A percentile compares a stretch with the other conserved stretches of the same genome.
Evolutionary conservation across 2,888 invertebrate species (phyloP).

Genomic region (Drosophila rellima): DNA sequence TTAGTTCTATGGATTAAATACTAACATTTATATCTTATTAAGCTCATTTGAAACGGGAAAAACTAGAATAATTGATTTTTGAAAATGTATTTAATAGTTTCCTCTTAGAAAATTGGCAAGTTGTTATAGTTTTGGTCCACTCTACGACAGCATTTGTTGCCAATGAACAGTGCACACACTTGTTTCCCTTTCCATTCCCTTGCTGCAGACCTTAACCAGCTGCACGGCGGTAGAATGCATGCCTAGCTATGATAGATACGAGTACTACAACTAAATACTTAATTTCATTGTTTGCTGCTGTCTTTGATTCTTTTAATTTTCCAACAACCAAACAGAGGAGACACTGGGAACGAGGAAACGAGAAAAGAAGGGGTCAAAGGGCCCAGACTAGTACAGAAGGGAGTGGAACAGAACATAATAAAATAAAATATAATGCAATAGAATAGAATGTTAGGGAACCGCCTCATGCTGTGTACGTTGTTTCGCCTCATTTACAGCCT

Average conservation of each 20-base stretch:
- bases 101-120: neutral
- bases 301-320: conserved; percentile 81
- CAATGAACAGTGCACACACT: conserved; percentile 35
- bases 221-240: conserved; percentile 60
- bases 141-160: conserved; percentile 40
- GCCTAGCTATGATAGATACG: conserved; percentile 64
- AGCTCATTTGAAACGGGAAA: too few species aligned
- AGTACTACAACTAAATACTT: conserved; percentile 79
- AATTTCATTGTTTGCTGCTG: conserved; percentile 74
- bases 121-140: conserved; percentile 34
- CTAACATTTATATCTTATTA: too few species aligned
- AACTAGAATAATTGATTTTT: too few species aligned
- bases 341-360: neutral
- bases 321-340: conserved; percentile 51
- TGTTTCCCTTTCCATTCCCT: neutral
- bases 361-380: conserved; percentile 26
- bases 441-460: conserved; percentile 30
- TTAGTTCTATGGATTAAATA: too few species aligned
- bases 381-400: conserved; percentile 34
- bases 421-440: conserved; percentile 38
- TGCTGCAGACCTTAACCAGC: conserved; percentile 16
- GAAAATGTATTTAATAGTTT: too few species aligned
- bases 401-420: conserved; percentile 31
- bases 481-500: conserved; percentile 74
- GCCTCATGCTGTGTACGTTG: conserved; percentile 58